Evolutionary conservation across 2,888 invertebrate species (phyloP).

Genomic region (Xylota segnis): DNA sequence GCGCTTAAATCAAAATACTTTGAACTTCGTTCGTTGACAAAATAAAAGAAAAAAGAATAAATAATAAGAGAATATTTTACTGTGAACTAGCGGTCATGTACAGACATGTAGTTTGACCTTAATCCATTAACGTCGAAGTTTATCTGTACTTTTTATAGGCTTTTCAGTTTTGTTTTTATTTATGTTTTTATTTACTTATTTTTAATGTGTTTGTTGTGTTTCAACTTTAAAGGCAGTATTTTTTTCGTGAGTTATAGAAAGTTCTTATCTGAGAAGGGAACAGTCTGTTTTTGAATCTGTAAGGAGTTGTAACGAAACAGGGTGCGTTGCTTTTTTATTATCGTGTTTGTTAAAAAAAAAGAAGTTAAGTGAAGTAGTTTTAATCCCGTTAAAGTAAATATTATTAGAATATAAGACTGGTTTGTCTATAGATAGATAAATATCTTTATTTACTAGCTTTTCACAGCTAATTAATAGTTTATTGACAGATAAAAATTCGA

Average conservation of each 20-base stretch:
- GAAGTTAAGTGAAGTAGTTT: neutral
- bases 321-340: neutral
- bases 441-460: no score
- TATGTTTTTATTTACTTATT: neutral
- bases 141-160: neutral
- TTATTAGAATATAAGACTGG: no score
- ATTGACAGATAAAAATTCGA: no score
- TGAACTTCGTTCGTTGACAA: slow-evolving; percentile 47
- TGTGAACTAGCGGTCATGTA: slow-evolving; percentile 12
- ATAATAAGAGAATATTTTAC: neutral
- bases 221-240: neutral
- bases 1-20: slow-evolving; percentile 53
- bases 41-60: neutral
- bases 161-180: slow-evolving; percentile 5
- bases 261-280: neutral
- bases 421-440: no score
- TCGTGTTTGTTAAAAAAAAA: neutral
- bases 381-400: no score
- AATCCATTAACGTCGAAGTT: slow-evolving; percentile 31
- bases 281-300: neutral
- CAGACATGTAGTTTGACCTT: slow-evolving; percentile 50
- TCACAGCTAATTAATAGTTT: no score
- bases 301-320: neutral
- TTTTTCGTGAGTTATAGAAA: neutral
- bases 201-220: neutral